A percentile compares a stretch with the other conserved stretches of the same genome.
These are phyloP conservation scores for Pogona vitticeps DNA, from an alignment of 2,113 vertebrate species.

Conservation along the genomic window DNA sequence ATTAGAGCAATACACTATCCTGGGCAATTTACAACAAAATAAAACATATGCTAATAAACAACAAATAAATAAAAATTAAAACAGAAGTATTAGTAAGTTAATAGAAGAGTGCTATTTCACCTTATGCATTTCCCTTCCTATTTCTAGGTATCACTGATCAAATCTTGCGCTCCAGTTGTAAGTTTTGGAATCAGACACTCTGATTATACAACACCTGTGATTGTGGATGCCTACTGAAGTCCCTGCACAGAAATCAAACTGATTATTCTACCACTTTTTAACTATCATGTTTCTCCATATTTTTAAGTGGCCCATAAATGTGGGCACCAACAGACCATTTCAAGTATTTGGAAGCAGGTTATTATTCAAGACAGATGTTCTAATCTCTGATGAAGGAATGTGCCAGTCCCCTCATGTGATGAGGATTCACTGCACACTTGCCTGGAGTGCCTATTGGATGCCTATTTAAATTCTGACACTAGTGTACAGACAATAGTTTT, in stretches of 20 bases:
- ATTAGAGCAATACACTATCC: too few species aligned
- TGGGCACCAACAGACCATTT: neutral
- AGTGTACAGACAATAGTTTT: neutral
- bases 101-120: too few species aligned
- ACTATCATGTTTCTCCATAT: slow-evolving; percentile 10
- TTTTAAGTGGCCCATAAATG: neutral
- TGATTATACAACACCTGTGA: slow-evolving; percentile 65
- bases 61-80: too few species aligned
- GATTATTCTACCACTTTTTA: slow-evolving; percentile 12
- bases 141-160: slow-evolving; percentile 45
- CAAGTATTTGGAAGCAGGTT: neutral
- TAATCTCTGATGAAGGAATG: neutral
- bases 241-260: neutral
- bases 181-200: slow-evolving; percentile 72
- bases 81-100: too few species aligned
- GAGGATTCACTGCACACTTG: neutral
- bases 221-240: slow-evolving; percentile 60
- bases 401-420: neutral
- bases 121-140: neutral
- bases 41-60: too few species aligned
- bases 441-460: neutral
- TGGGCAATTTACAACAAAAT: too few species aligned
- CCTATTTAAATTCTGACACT: neutral
- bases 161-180: slow-evolving; percentile 43
- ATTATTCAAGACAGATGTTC: neutral